Conservation (phyloP, 2,888 invertebrate species). For the Tachina fera region DNA sequence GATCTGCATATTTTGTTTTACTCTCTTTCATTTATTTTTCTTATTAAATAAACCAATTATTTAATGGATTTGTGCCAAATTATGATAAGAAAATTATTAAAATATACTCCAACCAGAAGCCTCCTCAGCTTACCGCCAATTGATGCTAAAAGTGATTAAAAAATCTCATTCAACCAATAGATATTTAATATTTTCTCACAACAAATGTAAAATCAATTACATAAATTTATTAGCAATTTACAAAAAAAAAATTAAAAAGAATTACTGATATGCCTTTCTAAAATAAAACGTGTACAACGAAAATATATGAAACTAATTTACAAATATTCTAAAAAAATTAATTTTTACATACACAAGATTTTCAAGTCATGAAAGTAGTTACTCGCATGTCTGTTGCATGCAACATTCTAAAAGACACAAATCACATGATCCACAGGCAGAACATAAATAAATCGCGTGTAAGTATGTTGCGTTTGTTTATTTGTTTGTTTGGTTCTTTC, state of each 20-base stretch:
- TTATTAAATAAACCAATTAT: neutral
- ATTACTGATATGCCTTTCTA: constrained; percentile 40
- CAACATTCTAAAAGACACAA: constrained; percentile 32
- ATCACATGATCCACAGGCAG: constrained; percentile 28
- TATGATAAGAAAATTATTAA: neutral
- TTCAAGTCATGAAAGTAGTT: constrained; percentile 19
- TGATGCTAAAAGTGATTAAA: constrained; percentile 15
- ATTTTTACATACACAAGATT: neutral
- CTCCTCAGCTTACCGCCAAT: neutral
- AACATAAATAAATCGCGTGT: constrained; percentile 59
- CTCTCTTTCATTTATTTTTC: too few relatives aligned
- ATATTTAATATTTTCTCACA: constrained; percentile 12
- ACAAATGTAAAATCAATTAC: constrained; percentile 40
- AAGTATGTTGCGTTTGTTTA: constrained; percentile 17
- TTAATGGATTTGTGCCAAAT: constrained; percentile 1
- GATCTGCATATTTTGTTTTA: too few relatives aligned
- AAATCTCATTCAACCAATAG: neutral
- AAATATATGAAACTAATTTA: neutral
- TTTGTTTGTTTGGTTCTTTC: neutral
- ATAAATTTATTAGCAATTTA: constrained; percentile 11
- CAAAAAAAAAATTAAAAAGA: neutral
- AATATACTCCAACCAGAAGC: neutral
- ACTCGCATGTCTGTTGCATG: constrained; percentile 35
- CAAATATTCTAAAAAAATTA: neutral
- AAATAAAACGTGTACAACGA: constrained; percentile 19